Evolutionary conservation across 2,113 vertebrate species (phyloP), one percentile per base, ranked within the genome.

Genomic region (Colinus virginianus): DNA sequence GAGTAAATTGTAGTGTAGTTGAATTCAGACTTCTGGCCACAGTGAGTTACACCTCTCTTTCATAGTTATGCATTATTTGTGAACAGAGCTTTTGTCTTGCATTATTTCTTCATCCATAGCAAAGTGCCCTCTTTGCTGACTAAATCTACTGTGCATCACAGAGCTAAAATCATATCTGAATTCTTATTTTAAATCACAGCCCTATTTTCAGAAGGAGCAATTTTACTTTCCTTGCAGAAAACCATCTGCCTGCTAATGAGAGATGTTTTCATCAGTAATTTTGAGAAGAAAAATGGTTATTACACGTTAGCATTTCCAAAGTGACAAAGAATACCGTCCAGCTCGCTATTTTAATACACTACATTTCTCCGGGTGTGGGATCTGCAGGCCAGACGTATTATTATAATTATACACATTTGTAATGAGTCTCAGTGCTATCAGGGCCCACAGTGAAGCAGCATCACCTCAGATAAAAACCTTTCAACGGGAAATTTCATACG

Each of bases 231-330:
- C 90, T 96, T 90, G 74, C 88, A 88, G 95, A 96, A 95, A 90
- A 86, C 89, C 84, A 96, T 96, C 96, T 96, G 88, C 77, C 90
- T 96, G 90, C 90, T 96, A 96, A 95, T 88, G 84, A 95, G 78
- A 90, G 84, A 23, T 67, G 59, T 92, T 91, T 90, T 94, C 84
- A 85, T 88, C 14, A 48, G 78, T 91, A 94, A 96, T 95, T 96
- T 63, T 84, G 77, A 93, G 86, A 84, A 87, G 62, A 94, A 96
- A 95, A 90, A 94, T 30, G 9, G 49, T 90, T 92, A 95, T 93
- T 96, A 92, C 42, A 90, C 43, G 84, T 92, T 51, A 93, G 72
- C 88, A 71, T 80, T 89, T 96, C 93, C 95, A 43, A 56, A 92
- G 75, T 90, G 62, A 88, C 80, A 82, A 92, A 88, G 56, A 84